Conservation (phyloP, 2,113 vertebrate genomes). For the Lates calcarifer region DNA sequence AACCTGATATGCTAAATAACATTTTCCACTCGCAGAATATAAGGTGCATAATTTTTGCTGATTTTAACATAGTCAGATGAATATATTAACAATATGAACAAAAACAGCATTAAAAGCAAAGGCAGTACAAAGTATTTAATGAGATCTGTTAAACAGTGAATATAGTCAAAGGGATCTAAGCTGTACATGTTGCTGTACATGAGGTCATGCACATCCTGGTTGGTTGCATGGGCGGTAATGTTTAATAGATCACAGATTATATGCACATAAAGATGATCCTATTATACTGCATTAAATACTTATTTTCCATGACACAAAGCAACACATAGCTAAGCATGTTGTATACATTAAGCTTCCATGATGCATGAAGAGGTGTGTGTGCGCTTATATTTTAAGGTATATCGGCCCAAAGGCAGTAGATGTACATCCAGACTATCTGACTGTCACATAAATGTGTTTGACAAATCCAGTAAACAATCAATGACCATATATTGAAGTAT, state of each 20-base stretch:
- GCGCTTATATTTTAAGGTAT: neutral
- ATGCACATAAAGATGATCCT: conserved; percentile 64
- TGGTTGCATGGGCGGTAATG: conserved; percentile 30
- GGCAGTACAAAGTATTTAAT: neutral
- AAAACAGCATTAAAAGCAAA: conserved; percentile 3
- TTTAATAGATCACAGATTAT: conserved; percentile 66
- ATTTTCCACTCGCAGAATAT: neutral
- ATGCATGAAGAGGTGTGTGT: conserved; percentile 7
- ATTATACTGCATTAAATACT: conserved; percentile 63
- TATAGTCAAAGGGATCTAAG: conserved; percentile 12
- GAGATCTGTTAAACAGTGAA: neutral
- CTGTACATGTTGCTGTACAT: conserved; percentile 36
- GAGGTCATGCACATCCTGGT: conserved; percentile 22
- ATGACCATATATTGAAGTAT: neutral
- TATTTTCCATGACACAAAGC: conserved; percentile 60
- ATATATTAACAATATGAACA: neutral
- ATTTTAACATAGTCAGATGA: neutral
- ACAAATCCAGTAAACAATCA: neutral
- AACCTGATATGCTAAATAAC: neutral
- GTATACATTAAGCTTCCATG: conserved; percentile 50
- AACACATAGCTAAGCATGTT: conserved; percentile 45
- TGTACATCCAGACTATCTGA: neutral
- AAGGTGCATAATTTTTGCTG: neutral
- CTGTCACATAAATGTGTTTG: neutral
- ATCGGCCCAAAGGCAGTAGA: neutral